phyloP scores from a whole-genome alignment of 2,113 vertebrate genomes.

The Anoura caudifer region DNA sequence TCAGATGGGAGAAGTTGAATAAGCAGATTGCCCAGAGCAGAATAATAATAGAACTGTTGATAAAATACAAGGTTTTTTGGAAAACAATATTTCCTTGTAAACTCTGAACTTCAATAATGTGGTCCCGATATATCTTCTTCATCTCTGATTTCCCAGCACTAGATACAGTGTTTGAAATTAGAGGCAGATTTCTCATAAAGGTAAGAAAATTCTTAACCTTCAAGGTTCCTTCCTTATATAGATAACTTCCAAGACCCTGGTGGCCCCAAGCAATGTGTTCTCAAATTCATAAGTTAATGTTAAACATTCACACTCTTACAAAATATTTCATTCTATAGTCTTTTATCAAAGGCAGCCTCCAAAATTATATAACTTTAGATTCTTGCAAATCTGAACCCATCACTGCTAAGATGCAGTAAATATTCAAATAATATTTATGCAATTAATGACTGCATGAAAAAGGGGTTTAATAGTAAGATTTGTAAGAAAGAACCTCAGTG shows the following conservation, averaged over 20 bases:
- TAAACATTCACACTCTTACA: not conserved
- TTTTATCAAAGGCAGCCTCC: not conserved
- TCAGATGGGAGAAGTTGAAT: not conserved
- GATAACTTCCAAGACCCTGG: not conserved
- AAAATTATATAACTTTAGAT: not conserved
- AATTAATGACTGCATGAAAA: not conserved
- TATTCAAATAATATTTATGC: not conserved
- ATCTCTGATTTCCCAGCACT: not conserved
- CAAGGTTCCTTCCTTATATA: not conserved
- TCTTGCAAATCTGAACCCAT: not conserved
- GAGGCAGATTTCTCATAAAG: not conserved
- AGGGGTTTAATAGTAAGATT: not conserved
- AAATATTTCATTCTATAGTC: not conserved
- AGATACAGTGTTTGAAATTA: not conserved
- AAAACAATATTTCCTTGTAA: not conserved
- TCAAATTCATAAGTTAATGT: not conserved
- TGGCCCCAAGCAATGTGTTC: rapidly evolving
- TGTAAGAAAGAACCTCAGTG: not conserved
- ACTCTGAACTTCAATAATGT: not conserved
- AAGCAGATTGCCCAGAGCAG: not conserved
- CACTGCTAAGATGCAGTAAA: not conserved
- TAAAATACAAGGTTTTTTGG: not conserved
- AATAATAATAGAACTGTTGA: not conserved
- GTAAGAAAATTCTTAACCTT: not conserved
- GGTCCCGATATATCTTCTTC: not conserved